Base-by-base conservation (phyloP, 2,113 vertebrate species). In the Neodontobutis hainanensis region DNA sequence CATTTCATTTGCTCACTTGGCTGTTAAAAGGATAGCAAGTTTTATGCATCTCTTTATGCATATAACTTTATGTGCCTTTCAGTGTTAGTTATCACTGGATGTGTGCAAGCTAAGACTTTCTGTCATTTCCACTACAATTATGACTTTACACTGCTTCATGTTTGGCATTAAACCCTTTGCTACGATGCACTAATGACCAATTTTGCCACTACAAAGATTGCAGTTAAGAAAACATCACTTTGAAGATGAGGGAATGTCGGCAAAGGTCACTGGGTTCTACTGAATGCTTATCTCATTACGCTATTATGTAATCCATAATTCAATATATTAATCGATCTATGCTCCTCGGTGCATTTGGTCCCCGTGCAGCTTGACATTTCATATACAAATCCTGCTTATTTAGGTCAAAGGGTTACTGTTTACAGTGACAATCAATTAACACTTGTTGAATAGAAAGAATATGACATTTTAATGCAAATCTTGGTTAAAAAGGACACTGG, bases 21-120 rank as follows among this genome's bases (percentile, higher is more conserved):
- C 45, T 47, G 19, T 69, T 52, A 69, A 69, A 59, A 27, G 47
- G 45, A 8, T 16, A 11, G 27, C 8, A 8, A 11, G 43, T 70
- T 35, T 47, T 44, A 38, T 53, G 27, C 44, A 53, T 53, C 32
- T 46, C 27, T 40, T n/a, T n/a, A n/a, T n/a, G 48, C 58, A 32
- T 46, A 34, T 59, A 69, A 45, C 46, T 69, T 52, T 52, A 53
- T 38, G 40, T 16, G 68, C 40, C 67, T 43, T 61, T 69, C 49
- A 51, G 32, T 43, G 42, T 60, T 61, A 45, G 9, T 51, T 27
- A 59, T 60, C 34, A 51, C 56, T 42, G 47, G 66, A 27, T 35
- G 27, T 53, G 40, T 46, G n/a, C 38, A 49, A 49, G 60, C 60
- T 38, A 4, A 34, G 60, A 46, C n/a, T 15, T 46, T 48, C 45